phyloP scores from a whole-genome alignment of 2,888 invertebrate species.

The Apamea monoglypha region DNA sequence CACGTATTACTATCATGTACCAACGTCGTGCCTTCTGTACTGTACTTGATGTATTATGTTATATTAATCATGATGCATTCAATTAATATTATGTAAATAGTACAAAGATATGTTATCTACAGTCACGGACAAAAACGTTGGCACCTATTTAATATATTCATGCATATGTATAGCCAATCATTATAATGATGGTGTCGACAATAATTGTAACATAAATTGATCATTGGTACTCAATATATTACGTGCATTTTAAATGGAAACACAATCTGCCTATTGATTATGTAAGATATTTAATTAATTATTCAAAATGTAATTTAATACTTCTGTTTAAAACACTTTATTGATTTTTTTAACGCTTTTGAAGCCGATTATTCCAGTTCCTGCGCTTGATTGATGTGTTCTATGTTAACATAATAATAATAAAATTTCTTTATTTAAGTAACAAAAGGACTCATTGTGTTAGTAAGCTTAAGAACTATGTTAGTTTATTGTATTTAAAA shows the following conservation, averaged over 20 bases:
- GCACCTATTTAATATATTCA: slow-evolving; percentile 45
- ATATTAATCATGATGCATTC: slow-evolving; percentile 46
- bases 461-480: too few species aligned
- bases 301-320: slow-evolving; percentile 30
- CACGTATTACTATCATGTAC: slow-evolving; percentile 1
- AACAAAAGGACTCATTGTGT: too few species aligned
- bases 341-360: slow-evolving; percentile 11
- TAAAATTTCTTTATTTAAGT: too few species aligned
- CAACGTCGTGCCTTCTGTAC: slow-evolving; percentile 18
- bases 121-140: slow-evolving; percentile 59
- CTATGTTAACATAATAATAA: background rate
- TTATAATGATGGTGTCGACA: slow-evolving; percentile 46
- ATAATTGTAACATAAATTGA: slow-evolving; percentile 55
- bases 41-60: slow-evolving; percentile 17
- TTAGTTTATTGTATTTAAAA: too few species aligned
- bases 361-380: background rate
- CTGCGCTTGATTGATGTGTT: background rate
- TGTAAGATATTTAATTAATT: slow-evolving; percentile 26
- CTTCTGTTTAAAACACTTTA: background rate
- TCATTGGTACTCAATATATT: slow-evolving; percentile 38
- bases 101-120: slow-evolving; percentile 54
- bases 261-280: slow-evolving; percentile 32
- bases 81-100: slow-evolving; percentile 60
- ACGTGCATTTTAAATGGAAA: slow-evolving; percentile 37
- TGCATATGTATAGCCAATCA: slow-evolving; percentile 49